Base-by-base conservation (phyloP, 1,140 invertebrate species). In the Cataglyphis hispanica region DNA sequence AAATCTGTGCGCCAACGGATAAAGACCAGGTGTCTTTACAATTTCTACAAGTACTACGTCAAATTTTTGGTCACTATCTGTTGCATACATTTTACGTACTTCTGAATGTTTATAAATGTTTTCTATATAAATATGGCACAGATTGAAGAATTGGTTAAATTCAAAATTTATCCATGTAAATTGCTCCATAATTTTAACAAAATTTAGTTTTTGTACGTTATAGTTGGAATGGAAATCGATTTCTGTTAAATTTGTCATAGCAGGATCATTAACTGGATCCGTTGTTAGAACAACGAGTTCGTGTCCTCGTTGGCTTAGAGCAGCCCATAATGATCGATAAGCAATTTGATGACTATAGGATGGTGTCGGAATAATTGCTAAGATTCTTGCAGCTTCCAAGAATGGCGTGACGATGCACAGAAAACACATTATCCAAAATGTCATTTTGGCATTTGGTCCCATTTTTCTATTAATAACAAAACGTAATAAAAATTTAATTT, bases 281-380 rank as follows among this genome's bases (percentile, higher is more conserved):
- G 91, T 85, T 0, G 95, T 95, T 5, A 95, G 83, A 0, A 95
- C 74, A 0, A 95, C 93, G 0, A 96, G 63, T 43, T 96, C 80
- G 66, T 96, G 96, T 1, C 95, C 96, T 37, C 93, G 92, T 37
- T 77, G 83, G 0, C 90, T 91, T 50, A 95, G 64, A 40, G 91
- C 91, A 1, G 86, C 91, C 85, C 92, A 94, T 86, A 95, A 83
- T 46, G 89, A 91, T 84, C 85, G 93, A 78, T 95, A 96, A 0
- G 96, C 94, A 4, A 96, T 90, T 92, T 96, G 96, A 89, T 97
- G 96, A 86, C 96, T 97, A 66, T 95, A 94, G 0, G 95, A 95
- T 0, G 96, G 93, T 11, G 92, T 92, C 5, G 96, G 93, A 63
- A 96, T 92, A 0, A 96, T 89, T 1, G 93, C 95, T 22, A 97